Evolutionary conservation across 2,797 vertebrate species (phyloP), one percentile per base, ranked within the genome.

Genomic region (Microchirus variegatus): DNA sequence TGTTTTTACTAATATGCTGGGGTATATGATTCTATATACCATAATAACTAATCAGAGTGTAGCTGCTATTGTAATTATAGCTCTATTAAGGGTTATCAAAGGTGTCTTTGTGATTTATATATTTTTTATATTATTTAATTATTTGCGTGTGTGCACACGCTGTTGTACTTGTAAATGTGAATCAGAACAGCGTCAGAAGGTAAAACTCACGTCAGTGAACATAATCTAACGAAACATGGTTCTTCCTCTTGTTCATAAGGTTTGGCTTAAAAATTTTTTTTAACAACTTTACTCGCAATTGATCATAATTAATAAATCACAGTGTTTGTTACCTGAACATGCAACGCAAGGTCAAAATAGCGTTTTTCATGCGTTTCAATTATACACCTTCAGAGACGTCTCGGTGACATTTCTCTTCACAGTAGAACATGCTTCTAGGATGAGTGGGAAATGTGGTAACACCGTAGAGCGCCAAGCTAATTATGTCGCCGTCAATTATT

Each of bases 401-500:
- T 73, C 31, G 26, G 11, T 62, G 73, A 84, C 83, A 78, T 82
- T 82, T 83, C 80, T 80, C 56, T 68, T 78, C 48, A 79, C 49
- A 53, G 70, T 31, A 38, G 61, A 76, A 87, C 83, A 87, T 82
- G 81, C 63, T 79, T 82, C 51, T 53, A 63, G 63, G 81, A 81
- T 77, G 71, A 83, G 81, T 82, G 63, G 62, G 72, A 77, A 77
- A 75, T 37, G 38, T 76, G 73, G 87, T 81, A 84, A 88, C 85
- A 84, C 86, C 85, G 79, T 80, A 51, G 67, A 67, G 80, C 70
- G 69, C 77, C 63, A 59, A 82, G 76, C 83, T 90, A 90, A 91
- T 93, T 92, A 87, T 91, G 88, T 90, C 77, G 63, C 63, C 78
- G 86, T 91, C 82, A 91, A 92, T 92, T 84, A 93, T 92, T 93